These are phyloP conservation scores for Heliornis fulica DNA, from an alignment of 2,113 vertebrate species.

Conservation along the genomic window DNA sequence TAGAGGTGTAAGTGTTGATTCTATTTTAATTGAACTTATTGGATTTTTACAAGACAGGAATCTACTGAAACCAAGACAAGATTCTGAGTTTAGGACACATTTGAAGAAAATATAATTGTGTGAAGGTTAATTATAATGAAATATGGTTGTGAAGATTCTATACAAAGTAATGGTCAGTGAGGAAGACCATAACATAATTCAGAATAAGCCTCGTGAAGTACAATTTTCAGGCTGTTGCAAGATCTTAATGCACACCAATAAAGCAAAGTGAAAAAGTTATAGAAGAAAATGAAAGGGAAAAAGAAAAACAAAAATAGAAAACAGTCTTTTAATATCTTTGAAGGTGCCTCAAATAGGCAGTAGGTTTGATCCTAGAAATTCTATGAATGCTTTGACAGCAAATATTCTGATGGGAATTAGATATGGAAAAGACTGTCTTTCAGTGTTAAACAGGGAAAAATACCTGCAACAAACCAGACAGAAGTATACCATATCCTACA, in stretches of 20 bases:
- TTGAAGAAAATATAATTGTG: not conserved
- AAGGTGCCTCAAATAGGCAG: not conserved
- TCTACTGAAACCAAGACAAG: not conserved
- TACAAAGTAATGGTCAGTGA: not conserved
- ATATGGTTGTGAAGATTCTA: not conserved
- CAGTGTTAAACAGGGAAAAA: not conserved
- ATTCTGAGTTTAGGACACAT: not conserved
- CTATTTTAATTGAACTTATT: not conserved
- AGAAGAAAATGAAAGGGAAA: not conserved
- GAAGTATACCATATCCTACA: not conserved
- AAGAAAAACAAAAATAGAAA: too few relatives aligned
- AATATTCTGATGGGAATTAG: not conserved
- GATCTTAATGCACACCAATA: not conserved
- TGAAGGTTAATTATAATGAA: not conserved
- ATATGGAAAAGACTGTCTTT: not conserved
- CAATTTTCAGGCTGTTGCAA: not conserved
- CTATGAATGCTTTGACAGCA: not conserved
- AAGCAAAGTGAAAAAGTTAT: not conserved
- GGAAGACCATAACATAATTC: not conserved
- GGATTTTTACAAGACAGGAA: not conserved
- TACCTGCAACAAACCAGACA: not conserved
- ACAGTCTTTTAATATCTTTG: not conserved
- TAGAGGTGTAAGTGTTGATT: not conserved
- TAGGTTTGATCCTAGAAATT: not conserved
- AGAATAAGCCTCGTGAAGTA: not conserved